Percentiles rank a stretch among this genome's conserved stretches.
These are phyloP conservation scores for Romanogobio albipinnatus DNA, from an alignment of 2,113 vertebrate species.

Conservation along the genomic window DNA sequence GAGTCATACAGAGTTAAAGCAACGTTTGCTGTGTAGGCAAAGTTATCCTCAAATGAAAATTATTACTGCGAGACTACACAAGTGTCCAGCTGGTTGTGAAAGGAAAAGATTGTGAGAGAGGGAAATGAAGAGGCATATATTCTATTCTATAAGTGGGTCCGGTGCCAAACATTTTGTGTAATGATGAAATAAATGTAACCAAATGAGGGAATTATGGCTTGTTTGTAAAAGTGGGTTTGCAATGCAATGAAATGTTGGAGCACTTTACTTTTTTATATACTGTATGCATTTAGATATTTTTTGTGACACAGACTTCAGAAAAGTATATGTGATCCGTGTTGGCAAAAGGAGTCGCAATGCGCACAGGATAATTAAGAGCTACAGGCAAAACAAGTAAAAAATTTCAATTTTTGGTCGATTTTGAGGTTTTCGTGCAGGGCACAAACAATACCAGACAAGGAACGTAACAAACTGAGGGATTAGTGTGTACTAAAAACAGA, in stretches of 20 bases:
- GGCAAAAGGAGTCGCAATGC: too few relatives aligned
- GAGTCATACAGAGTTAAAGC: constrained; percentile 35
- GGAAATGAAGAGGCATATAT: not conserved
- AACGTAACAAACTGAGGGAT: too few relatives aligned
- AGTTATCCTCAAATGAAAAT: constrained; percentile 23
- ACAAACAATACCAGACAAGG: too few relatives aligned
- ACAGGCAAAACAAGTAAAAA: too few relatives aligned
- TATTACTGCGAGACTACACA: not conserved
- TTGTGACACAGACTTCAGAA: too few relatives aligned
- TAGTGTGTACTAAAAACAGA: too few relatives aligned
- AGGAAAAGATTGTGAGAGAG: constrained; percentile 15
- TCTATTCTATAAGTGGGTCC: not conserved
- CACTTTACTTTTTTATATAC: not conserved
- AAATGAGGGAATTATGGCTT: not conserved
- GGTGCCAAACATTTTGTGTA: not conserved
- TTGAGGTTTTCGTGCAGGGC: too few relatives aligned
- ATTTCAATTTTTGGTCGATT: too few relatives aligned
- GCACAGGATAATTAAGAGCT: too few relatives aligned
- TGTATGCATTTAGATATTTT: not conserved
- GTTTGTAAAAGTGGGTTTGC: not conserved
- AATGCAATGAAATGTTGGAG: not conserved
- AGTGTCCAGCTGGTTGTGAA: not conserved
- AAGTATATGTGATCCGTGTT: too few relatives aligned
- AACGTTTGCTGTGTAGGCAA: constrained; percentile 37
- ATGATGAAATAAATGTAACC: constrained; percentile 18